Evolutionary conservation across 1,140 invertebrate species (phyloP).

Genomic region (Sitodiplosis mosellana): DNA sequence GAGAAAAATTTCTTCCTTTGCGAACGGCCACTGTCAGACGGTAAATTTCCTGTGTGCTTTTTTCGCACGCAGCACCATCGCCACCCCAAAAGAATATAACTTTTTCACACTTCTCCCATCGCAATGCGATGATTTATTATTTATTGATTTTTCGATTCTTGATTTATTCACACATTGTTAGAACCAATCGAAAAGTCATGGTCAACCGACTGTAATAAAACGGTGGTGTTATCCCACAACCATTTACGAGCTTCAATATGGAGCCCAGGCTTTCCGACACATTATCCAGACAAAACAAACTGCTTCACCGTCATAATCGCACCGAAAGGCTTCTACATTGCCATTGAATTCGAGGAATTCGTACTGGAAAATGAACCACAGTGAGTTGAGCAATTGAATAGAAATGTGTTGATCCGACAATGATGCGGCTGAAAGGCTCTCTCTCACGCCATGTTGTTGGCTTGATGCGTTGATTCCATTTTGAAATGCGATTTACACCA

Average conservation of each 20-base stretch:
- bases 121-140: too few relatives aligned
- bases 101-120: too few relatives aligned
- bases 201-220: constrained; percentile 37
- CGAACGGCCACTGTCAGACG: constrained; percentile 34
- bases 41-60: too few relatives aligned
- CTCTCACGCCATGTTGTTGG: background rate
- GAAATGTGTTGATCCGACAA: background rate
- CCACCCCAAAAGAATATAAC: too few relatives aligned
- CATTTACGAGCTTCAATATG: constrained; percentile 35
- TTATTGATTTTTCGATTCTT: background rate
- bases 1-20: constrained; percentile 53
- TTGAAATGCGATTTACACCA: too few relatives aligned
- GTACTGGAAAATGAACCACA: constrained; percentile 45
- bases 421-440: background rate
- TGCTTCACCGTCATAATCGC: constrained; percentile 39
- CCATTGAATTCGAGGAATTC: constrained; percentile 48
- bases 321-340: constrained; percentile 35
- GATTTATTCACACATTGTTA: constrained; percentile 8
- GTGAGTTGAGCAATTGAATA: constrained; percentile 29
- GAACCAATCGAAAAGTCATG: constrained; percentile 20
- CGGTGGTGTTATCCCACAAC: constrained; percentile 34
- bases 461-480: too few relatives aligned
- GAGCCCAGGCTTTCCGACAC: constrained; percentile 46
- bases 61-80: too few relatives aligned
- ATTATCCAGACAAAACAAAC: constrained; percentile 47